Base-by-base conservation (phyloP, 1,140 invertebrate genomes). In the Pseudomyrmex pallidus region DNA sequence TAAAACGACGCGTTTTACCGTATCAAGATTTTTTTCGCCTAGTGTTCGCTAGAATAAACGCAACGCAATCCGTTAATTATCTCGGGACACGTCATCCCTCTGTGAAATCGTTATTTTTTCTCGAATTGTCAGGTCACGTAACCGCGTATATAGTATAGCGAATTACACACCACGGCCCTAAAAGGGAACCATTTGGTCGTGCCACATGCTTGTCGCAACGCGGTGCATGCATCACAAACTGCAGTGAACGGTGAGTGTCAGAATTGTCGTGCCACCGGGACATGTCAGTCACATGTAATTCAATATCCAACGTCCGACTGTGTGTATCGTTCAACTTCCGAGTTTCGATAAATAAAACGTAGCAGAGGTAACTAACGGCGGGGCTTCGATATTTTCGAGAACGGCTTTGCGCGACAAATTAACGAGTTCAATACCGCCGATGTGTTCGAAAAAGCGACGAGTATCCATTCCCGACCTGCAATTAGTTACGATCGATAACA, bases 211-310 rank as follows among this genome's bases (percentile, higher is more conserved):
- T 80, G 76, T 80, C 76, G 76, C 76, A 59, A 44, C 66, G 54
- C 66, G 54, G 72, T 59, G 76, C 66, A 72, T 80, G 76, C 66
- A 80, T 80, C 66, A 70, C 76, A 72, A 80, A 80, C 76, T 78
- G 66, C 66, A 66, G 48, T 17, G 48, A 54, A 64, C 48, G 46
- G 61, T 50, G 76, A 80, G 76, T 80, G 76, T 80, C 76, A 80
- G 76, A 80, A 70, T 80, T 80, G 76, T 78, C 64, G 64, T 70
- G 66, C 76, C 76, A 70, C 66, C 59, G 76, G 76, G 76, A 80
- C 54, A 70, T 70, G 76, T 80, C 76, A 80, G 76, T 80, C 76
- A 80, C 76, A 59, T 80, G 76, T 80, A 80, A 80, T 80, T 80
- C 76, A 80, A 80, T 35, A 35, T 80, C 52, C 66, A 61, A 70